Percentiles rank a stretch among this genome's conserved stretches.
These are phyloP conservation scores for Mesorhabditis spiculigera DNA, from an alignment of 2,888 invertebrate genomes.

Conservation along the genomic window DNA sequence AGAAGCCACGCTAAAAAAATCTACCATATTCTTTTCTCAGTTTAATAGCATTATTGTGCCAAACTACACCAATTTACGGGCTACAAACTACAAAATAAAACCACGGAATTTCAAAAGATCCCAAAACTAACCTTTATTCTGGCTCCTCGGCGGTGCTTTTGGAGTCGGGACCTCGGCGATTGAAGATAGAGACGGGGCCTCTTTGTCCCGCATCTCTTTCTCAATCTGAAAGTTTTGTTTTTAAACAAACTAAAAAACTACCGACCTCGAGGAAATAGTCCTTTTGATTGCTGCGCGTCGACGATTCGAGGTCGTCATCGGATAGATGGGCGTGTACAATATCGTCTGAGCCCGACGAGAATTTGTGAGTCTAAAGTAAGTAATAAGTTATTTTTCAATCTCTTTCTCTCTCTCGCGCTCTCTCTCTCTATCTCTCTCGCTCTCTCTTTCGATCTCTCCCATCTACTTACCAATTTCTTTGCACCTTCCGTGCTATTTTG, in stretches of 20 bases:
- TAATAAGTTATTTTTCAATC: too few relatives aligned
- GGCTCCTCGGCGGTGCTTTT: background rate
- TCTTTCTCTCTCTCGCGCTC: too few relatives aligned
- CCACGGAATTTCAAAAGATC: background rate
- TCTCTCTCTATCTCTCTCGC: too few relatives aligned
- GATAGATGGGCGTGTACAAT: background rate
- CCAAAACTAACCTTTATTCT: background rate
- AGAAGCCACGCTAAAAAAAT: too few relatives aligned
- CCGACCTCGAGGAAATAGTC: background rate
- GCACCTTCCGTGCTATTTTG: too few relatives aligned
- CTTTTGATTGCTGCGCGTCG: background rate
- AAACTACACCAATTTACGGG: too few relatives aligned
- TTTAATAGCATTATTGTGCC: too few relatives aligned
- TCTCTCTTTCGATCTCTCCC: too few relatives aligned
- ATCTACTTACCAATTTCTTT: too few relatives aligned
- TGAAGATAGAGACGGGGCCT: background rate
- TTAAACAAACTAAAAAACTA: background rate
- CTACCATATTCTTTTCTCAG: too few relatives aligned
- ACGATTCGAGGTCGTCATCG: background rate
- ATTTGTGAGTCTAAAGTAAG: too few relatives aligned
- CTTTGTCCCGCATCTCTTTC: background rate
- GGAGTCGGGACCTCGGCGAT: background rate
- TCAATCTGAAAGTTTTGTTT: background rate
- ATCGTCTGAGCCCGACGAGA: background rate
- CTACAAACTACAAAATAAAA: background rate